Conservation (phyloP, 2,113 vertebrate species). For the Mobula birostris region DNA sequence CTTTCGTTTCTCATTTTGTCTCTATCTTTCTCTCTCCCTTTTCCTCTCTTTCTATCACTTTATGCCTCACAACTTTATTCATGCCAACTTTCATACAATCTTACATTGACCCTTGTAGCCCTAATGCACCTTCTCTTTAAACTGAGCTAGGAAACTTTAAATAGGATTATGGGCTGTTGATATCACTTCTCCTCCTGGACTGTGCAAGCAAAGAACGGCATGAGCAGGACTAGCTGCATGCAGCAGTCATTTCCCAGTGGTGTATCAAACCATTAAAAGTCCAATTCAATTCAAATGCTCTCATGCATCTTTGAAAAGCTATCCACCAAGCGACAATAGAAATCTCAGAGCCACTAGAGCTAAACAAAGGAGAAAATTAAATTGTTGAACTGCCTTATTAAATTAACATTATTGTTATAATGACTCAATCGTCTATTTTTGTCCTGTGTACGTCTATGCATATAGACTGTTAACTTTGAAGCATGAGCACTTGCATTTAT, state of each 20-base stretch:
- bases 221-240: background rate
- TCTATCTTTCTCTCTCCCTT: too few relatives aligned
- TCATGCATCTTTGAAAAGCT: background rate
- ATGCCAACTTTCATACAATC: too few relatives aligned
- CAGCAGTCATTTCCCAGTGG: background rate
- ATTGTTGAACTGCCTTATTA: background rate
- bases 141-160: background rate
- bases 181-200: background rate
- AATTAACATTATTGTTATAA: background rate
- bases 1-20: too few relatives aligned
- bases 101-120: background rate
- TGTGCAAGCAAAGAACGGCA: background rate
- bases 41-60: too few relatives aligned
- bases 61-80: background rate
- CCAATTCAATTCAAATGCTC: background rate
- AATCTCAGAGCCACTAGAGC: background rate
- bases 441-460: background rate
- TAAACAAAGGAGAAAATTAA: background rate
- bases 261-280: background rate
- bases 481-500: background rate
- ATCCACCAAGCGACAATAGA: background rate
- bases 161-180: background rate
- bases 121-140: background rate
- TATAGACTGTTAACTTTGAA: background rate
- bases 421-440: background rate